Base-by-base conservation (phyloP, 1,140 invertebrate genomes). In the Samia ricini region DNA sequence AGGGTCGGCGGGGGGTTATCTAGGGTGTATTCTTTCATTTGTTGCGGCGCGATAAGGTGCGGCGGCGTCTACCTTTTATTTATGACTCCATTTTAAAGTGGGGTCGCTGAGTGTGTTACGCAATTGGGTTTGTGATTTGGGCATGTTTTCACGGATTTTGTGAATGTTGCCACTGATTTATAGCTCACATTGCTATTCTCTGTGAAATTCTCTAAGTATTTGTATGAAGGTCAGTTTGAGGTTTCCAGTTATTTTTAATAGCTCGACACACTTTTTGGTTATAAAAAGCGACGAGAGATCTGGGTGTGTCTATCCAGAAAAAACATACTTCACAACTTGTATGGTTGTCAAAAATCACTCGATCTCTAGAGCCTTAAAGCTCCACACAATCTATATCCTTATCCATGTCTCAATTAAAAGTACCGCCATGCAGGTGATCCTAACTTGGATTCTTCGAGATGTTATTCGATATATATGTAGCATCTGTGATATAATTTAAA, bases 31-130 rank as follows among this genome's bases (percentile, higher is more conserved):
- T 83, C 83, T 85, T 88, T 84, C 81, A 84, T 84, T 85, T 87
- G 83, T 85, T 86, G 83, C 77, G 81, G 76, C 84, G 86, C 84
- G 86, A 87, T 87, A 89, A 89, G 83, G 81, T 84, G 81, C 51
- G 8, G 33, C 80, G 69, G 74, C 65, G 68, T 77, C 77, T 74
- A 83, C 82, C 79, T 84, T 87, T 83, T 86, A 87, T 89, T 89
- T 88, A 89, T 86, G 78, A 79, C 81, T 86, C 79, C 74, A 88
- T 88, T 89, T 88, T 89, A 89, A 89, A 89, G 68, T 77, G 73
- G 69, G 83, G 82, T 15, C 33, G 33, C 75, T 67, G 74, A 79
- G 81, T 80, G 71, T 79, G 82, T 84, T 78, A 82, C 76, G 83
- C 79, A 81, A 85, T 85, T 63, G 68, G 23, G 73, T 66, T 66